Evolutionary conservation across 2,797 vertebrate genomes (phyloP).

Genomic region (Gorsachius magnificus): DNA sequence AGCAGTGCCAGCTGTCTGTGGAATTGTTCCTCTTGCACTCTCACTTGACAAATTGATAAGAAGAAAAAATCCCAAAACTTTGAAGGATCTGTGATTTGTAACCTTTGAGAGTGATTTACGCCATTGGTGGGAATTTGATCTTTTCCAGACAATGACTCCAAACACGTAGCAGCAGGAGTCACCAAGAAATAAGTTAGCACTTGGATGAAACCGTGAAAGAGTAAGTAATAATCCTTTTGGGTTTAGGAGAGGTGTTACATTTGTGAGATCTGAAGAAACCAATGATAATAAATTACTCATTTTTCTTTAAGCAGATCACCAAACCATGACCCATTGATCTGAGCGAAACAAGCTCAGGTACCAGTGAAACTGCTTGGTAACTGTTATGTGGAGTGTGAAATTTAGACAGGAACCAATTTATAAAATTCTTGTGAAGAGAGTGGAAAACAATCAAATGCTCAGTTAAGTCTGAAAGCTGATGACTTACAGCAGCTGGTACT

Average conservation of each 20-base stretch:
- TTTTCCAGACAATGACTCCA: neutral
- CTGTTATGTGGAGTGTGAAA: neutral
- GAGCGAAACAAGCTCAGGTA: neutral
- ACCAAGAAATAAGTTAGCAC: neutral
- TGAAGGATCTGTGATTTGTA: neutral
- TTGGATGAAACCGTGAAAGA: neutral
- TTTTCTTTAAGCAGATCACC: neutral
- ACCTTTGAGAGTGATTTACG: neutral
- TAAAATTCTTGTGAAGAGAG: neutral
- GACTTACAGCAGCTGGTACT: neutral
- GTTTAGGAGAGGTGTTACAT: neutral
- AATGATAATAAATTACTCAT: neutral
- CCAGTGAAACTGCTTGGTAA: neutral
- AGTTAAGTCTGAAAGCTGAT: neutral
- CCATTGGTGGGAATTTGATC: rapidly evolving
- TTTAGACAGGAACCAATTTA: neutral
- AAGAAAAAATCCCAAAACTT: neutral
- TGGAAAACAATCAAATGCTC: neutral
- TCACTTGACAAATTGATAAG: neutral
- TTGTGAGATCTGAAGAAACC: neutral
- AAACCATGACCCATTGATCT: neutral
- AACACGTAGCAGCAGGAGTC: neutral
- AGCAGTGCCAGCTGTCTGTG: neutral
- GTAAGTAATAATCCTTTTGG: neutral
- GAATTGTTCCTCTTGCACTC: neutral